Base-by-base conservation (phyloP, 2,113 vertebrate genomes). In the Anas platyrhynchos region DNA sequence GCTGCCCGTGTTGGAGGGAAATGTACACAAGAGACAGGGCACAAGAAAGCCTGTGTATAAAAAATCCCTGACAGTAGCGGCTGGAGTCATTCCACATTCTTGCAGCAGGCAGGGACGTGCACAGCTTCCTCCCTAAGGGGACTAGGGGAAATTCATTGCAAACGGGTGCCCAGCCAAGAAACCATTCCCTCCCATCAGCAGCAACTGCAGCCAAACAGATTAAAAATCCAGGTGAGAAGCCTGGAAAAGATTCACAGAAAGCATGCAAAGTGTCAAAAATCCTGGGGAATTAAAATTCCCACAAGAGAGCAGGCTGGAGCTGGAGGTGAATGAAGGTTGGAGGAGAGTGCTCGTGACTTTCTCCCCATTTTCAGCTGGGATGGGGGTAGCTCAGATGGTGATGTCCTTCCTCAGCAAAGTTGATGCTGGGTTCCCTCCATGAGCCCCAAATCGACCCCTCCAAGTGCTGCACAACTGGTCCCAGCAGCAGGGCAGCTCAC, bases 11-110 rank as follows among this genome's bases (percentile, higher is more conserved):
- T 16, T 65, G 54, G 44, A 83, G 18, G 29, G 34, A 84, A 82
- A 17, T 21, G 43, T 48, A 79, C 44, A 26, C 43, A 74, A 59
- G 55, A 95, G 50, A 46, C 68, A 93, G 69, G 77, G 74, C 1
- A 4, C 34, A 32, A 68, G 43, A 78, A 94, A 91, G 48, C 25
- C 48, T 36, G n/a, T 0, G 7, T 46, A 48, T 59, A 46, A 81
- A 75, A 91, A 89, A 68, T 83, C 76, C 59, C 74, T 1, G 11
- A 58, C 3, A 1, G 76, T 83, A 5, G 0, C 59, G 48, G 43
- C 12, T 93, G 73, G 69, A 96, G 81, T 58, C 81, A 79, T 91
- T 81, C 83, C 81, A 86, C 92, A 94, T 97, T 96, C 95, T 92
- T 95, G 68, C 88, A 94, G 86, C 95, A 97, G 91, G 96, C 77